Evolutionary conservation across 2,113 vertebrate genomes (phyloP).

Genomic region (Tor tambroides): DNA sequence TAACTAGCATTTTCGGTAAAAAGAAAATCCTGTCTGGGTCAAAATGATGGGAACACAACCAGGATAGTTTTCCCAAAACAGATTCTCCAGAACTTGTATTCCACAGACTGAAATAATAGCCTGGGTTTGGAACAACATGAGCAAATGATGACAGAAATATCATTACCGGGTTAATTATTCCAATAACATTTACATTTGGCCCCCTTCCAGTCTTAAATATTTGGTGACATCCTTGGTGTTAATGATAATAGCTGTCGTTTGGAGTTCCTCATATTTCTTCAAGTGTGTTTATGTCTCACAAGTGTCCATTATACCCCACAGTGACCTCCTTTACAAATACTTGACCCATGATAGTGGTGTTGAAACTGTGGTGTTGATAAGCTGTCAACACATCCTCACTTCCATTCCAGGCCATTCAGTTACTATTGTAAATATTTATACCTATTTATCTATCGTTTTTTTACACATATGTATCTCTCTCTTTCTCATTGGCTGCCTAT

Average conservation of each 20-base stretch:
- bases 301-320: not conserved
- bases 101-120: not conserved
- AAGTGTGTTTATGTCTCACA: constrained; percentile 11
- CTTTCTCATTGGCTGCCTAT: not conserved
- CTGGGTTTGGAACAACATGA: not conserved
- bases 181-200: not conserved
- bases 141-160: not conserved
- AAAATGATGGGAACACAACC: too few species aligned
- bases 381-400: constrained; percentile 13
- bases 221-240: not conserved
- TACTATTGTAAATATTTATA: not conserved
- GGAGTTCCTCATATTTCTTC: not conserved
- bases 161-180: not conserved
- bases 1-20: not conserved
- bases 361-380: not conserved
- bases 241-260: constrained; percentile 10
- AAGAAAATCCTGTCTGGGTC: not conserved
- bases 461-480: not conserved
- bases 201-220: not conserved
- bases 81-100: not conserved
- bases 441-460: not conserved
- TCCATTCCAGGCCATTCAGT: not conserved
- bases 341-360: not conserved
- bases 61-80: not conserved
- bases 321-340: not conserved